Percentiles rank a stretch among this genome's conserved stretches.
Evolutionary conservation across 2,888 invertebrate genomes (phyloP).

Genomic region (Leptodirus hochenwartii): DNA sequence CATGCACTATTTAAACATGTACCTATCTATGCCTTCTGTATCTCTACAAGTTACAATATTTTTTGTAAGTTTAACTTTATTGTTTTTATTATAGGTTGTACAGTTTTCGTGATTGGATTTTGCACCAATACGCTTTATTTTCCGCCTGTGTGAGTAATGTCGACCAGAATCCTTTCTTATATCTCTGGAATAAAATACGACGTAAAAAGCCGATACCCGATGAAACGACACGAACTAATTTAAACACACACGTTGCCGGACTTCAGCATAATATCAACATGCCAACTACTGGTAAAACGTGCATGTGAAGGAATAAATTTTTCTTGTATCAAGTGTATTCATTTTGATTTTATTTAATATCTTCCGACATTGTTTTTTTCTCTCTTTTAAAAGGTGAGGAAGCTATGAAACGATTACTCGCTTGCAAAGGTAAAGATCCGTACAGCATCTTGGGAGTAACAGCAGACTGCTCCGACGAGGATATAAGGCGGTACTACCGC

Average conservation of each 20-base stretch:
- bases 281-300: constrained; percentile 71
- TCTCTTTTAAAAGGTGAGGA: no score
- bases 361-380: no score
- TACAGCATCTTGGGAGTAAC: constrained; percentile 64
- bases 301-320: no score
- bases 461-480: constrained; percentile 76
- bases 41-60: neutral
- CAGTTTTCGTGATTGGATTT: constrained; percentile 21
- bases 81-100: constrained; percentile 18
- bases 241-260: constrained; percentile 27
- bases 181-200: no score
- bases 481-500: constrained; percentile 87
- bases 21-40: neutral
- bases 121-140: constrained; percentile 19
- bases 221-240: no score
- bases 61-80: no score
- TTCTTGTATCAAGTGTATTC: no score
- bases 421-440: constrained; percentile 91
- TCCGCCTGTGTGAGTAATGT: no score
- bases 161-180: no score
- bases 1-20: constrained; percentile 2
- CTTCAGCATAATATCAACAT: constrained; percentile 57
- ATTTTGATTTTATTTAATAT: no score
- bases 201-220: no score
- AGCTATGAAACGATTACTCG: constrained; percentile 81